Conservation (phyloP, 2,797 vertebrate genomes). For the Falco biarmicus region DNA sequence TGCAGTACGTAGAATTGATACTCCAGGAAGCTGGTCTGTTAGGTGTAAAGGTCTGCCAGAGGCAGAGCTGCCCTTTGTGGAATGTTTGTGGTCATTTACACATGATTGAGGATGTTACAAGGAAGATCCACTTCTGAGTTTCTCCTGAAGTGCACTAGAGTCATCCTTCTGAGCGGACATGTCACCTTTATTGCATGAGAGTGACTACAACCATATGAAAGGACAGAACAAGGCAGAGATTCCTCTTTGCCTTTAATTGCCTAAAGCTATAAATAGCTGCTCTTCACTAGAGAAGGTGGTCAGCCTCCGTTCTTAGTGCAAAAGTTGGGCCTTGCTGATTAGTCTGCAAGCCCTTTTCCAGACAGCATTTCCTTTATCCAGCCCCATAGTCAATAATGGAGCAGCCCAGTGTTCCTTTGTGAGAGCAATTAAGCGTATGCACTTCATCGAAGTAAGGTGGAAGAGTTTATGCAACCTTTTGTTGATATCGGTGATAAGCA, state of each 20-base stretch:
- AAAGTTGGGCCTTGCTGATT: not conserved
- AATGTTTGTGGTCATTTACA: not conserved
- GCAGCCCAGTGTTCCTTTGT: not conserved
- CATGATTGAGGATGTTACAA: not conserved
- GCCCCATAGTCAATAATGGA: accelerated
- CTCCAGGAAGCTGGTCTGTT: not conserved
- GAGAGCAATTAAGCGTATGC: not conserved
- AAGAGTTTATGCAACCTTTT: not conserved
- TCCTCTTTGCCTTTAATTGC: not conserved
- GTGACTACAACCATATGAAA: not conserved
- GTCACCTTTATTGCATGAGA: not conserved
- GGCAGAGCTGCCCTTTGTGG: not conserved
- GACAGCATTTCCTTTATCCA: not conserved
- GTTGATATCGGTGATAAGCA: not conserved
- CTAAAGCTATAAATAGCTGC: not conserved
- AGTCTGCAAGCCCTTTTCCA: not conserved
- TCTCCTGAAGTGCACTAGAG: not conserved
- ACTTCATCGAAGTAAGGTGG: not conserved
- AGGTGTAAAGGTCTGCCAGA: not conserved
- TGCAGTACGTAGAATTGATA: too few species aligned
- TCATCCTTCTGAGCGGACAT: not conserved
- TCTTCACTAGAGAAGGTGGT: not conserved
- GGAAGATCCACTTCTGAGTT: not conserved
- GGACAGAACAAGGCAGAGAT: not conserved
- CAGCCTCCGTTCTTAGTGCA: not conserved